Percentiles rank a stretch among this genome's conserved stretches.
These are phyloP conservation scores for Calameuta pallipes DNA, from an alignment of 2,888 invertebrate species.

Conservation along the genomic window DNA sequence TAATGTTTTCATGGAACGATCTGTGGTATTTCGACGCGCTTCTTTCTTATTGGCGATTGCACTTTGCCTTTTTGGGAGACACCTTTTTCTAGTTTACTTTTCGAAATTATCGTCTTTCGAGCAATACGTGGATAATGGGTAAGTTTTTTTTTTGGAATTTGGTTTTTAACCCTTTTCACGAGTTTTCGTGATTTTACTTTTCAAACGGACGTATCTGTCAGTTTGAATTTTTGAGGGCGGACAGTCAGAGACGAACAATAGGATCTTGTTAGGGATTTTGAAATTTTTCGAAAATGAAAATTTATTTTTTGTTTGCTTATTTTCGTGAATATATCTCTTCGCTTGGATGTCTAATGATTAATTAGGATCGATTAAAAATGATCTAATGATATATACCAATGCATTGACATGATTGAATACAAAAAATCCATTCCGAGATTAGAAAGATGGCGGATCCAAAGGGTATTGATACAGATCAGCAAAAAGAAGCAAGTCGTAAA, in stretches of 20 bases:
- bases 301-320: conserved; percentile 20
- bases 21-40: not conserved
- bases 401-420: not conserved
- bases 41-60: not conserved
- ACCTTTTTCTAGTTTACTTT: not conserved
- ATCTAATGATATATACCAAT: no score
- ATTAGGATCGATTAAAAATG: conserved; percentile 34
- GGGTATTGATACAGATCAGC: not conserved
- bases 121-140: not conserved
- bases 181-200: not conserved
- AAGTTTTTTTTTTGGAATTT: not conserved
- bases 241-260: conserved; percentile 51
- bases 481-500: not conserved
- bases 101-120: not conserved
- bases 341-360: conserved; percentile 36
- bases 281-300: conserved; percentile 22
- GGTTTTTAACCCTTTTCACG: not conserved
- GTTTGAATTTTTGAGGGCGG: conserved; percentile 46
- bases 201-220: conserved; percentile 11
- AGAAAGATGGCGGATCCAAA: not conserved
- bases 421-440: not conserved
- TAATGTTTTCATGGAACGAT: conserved; percentile 5
- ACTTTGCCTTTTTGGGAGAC: not conserved
- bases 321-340: conserved; percentile 31
- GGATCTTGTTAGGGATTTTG: conserved; percentile 48